Evolutionary conservation across 1,140 invertebrate genomes (phyloP).

Genomic region (Hypsibius dujardini): DNA sequence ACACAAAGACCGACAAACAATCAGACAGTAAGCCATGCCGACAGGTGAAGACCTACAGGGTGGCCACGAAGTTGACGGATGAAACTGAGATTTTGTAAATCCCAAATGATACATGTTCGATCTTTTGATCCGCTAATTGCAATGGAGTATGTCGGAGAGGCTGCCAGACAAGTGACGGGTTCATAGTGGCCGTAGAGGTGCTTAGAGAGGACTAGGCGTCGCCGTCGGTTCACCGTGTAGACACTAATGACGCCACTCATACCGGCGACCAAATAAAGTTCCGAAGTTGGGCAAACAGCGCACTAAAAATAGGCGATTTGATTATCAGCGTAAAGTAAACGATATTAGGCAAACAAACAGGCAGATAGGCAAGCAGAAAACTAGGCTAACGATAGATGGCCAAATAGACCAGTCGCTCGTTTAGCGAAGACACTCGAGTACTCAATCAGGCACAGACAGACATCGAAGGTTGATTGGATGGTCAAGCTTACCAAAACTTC

Average conservation of each 20-base stretch:
- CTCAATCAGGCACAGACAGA: too few relatives aligned
- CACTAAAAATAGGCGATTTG: conserved; percentile 15
- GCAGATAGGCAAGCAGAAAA: too few relatives aligned
- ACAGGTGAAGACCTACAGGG: too few relatives aligned
- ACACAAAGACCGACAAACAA: too few relatives aligned
- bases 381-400: neutral
- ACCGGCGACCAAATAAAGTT: neutral
- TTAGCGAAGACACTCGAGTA: neutral
- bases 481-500: neutral
- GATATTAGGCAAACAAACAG: too few relatives aligned
- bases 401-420: neutral
- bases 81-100: conserved; percentile 72
- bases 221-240: conserved; percentile 19
- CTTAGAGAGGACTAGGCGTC: conserved; percentile 35
- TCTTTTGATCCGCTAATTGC: conserved; percentile 79
- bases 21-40: too few relatives aligned
- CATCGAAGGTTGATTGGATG: neutral
- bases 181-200: conserved; percentile 87
- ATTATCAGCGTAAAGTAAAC: too few relatives aligned
- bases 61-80: conserved; percentile 65
- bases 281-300: neutral
- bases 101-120: conserved; percentile 86
- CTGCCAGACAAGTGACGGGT: conserved; percentile 76
- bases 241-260: conserved; percentile 6
- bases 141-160: conserved; percentile 75